A percentile compares a stretch with the other conserved stretches of the same genome.
These are phyloP conservation scores for Plectrocnemia conspersa DNA, from an alignment of 1,140 invertebrate genomes.

Conservation along the genomic window DNA sequence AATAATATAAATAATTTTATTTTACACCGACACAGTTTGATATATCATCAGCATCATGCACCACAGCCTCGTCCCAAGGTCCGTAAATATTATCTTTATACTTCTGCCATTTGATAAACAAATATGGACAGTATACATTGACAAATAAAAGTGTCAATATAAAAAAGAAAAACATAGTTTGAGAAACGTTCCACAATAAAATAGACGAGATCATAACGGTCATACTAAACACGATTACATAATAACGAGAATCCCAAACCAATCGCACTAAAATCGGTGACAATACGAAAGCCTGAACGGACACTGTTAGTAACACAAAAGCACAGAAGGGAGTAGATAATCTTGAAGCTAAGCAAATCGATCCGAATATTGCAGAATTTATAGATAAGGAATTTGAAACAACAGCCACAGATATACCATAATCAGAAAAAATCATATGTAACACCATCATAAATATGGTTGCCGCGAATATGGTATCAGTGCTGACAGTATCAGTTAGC, in stretches of 20 bases:
- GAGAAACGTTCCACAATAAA: slow-evolving; percentile 56
- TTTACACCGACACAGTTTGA: slow-evolving; percentile 38
- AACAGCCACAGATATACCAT: slow-evolving; percentile 75
- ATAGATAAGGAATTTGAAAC: slow-evolving; percentile 79
- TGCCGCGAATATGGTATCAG: slow-evolving; percentile 93
- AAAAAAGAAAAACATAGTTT: slow-evolving; percentile 57
- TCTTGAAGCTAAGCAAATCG: slow-evolving; percentile 90
- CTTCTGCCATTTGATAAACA: slow-evolving; percentile 75
- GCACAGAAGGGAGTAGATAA: slow-evolving; percentile 78
- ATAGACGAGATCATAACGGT: slow-evolving; percentile 49
- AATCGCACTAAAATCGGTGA: slow-evolving; percentile 74
- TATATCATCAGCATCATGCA: slow-evolving; percentile 55
- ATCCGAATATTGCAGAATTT: slow-evolving; percentile 88
- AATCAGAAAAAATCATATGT: slow-evolving; percentile 90
- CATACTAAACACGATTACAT: slow-evolving; percentile 37
- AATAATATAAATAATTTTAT: slow-evolving; percentile 1
- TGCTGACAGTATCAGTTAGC: slow-evolving; percentile 91
- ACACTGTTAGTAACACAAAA: slow-evolving; percentile 80
- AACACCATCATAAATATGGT: slow-evolving; percentile 80
- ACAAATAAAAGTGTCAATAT: slow-evolving; percentile 59
- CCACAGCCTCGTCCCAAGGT: slow-evolving; percentile 90
- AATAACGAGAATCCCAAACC: slow-evolving; percentile 45
- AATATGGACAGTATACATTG: slow-evolving; percentile 70
- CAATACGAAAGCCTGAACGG: slow-evolving; percentile 83
- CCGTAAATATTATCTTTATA: slow-evolving; percentile 93